These are phyloP conservation scores for Strigops habroptila DNA, from an alignment of 2,113 vertebrate species.

Conservation along the genomic window DNA sequence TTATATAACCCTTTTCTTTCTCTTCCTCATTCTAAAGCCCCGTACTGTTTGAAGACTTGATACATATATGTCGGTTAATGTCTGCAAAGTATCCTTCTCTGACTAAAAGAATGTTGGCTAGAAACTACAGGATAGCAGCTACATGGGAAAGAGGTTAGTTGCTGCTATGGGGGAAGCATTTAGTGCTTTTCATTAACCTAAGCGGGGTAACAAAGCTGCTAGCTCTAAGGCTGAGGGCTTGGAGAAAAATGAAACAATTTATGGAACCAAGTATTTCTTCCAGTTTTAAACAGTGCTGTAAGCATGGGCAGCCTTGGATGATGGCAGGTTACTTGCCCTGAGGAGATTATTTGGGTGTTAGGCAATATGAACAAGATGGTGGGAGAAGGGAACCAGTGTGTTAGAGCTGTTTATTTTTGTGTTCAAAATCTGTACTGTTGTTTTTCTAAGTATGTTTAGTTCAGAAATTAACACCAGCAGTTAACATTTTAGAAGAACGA, in stretches of 20 bases:
- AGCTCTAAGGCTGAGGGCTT: not conserved
- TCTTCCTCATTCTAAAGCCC: slow-evolving; percentile 72
- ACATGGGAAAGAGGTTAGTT: slow-evolving; percentile 86
- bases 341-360: not conserved
- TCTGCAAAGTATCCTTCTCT: slow-evolving; percentile 73
- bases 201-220: not conserved
- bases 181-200: not conserved
- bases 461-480: not conserved
- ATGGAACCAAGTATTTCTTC: not conserved
- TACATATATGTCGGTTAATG: slow-evolving; percentile 84
- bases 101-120: slow-evolving; percentile 75
- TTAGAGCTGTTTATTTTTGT: not conserved
- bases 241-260: not conserved
- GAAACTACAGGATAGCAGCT: slow-evolving; percentile 76
- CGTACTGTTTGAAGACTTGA: slow-evolving; percentile 79
- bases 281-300: not conserved
- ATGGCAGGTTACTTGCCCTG: not conserved
- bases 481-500: not conserved
- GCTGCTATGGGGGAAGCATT: not conserved
- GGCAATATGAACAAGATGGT: not conserved
- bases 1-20: not conserved
- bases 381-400: not conserved
- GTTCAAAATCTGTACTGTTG: not conserved
- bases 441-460: not conserved
- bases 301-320: not conserved